A percentile compares a stretch with the other conserved stretches of the same genome.
phyloP scores from a whole-genome alignment of 2,113 vertebrate genomes.

The Pyxicephalus adspersus region DNA sequence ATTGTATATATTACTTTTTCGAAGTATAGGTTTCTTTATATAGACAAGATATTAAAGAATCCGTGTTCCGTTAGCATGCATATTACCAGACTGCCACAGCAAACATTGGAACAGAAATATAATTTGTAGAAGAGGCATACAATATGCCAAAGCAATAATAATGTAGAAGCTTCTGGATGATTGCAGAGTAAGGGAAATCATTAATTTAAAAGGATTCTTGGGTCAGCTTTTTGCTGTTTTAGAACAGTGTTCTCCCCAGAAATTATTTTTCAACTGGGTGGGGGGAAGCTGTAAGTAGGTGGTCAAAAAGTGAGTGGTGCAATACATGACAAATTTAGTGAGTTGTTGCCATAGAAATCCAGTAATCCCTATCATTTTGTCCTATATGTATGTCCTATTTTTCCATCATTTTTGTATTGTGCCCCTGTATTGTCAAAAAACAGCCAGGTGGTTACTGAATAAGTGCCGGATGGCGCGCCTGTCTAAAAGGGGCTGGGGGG shows the following conservation, averaged over 20 bases:
- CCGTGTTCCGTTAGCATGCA: background rate
- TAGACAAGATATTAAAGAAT: background rate
- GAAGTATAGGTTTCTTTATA: background rate
- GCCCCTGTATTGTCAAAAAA: too few species aligned
- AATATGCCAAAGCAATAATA: conserved; percentile 10
- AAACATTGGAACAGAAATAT: background rate
- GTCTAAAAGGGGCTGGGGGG: too few species aligned
- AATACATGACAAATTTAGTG: too few species aligned
- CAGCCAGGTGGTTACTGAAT: too few species aligned
- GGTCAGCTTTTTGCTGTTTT: background rate
- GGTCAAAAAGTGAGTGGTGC: too few species aligned
- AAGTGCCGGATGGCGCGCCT: too few species aligned
- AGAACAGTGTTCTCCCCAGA: too few species aligned
- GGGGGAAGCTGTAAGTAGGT: background rate
- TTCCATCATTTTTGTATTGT: too few species aligned
- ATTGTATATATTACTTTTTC: background rate
- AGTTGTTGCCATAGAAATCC: too few species aligned
- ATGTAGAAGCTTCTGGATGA: background rate
- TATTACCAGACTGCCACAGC: background rate
- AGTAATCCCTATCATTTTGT: too few species aligned
- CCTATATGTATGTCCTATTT: too few species aligned
- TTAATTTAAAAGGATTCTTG: conserved; percentile 9
- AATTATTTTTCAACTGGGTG: too few species aligned
- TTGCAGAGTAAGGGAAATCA: background rate
- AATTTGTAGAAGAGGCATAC: conserved; percentile 10